Conservation (phyloP, 2,797 vertebrate species). For the Taenioides sp. region DNA sequence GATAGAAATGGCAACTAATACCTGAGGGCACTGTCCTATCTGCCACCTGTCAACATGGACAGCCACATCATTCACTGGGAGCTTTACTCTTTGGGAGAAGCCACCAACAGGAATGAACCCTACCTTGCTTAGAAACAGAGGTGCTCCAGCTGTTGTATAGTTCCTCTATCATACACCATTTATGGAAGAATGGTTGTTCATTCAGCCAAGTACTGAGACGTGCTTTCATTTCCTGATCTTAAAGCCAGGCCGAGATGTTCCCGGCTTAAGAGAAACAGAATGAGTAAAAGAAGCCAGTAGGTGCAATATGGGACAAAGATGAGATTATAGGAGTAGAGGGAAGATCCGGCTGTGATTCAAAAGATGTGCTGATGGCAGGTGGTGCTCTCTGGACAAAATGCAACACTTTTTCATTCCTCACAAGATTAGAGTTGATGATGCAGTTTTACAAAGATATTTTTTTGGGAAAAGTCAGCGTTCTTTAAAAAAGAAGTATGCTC, state of each 20-base stretch:
- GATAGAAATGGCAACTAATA: constrained; percentile 90
- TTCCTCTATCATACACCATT: constrained; percentile 69
- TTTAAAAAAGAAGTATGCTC: background rate
- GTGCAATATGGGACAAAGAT: constrained; percentile 64
- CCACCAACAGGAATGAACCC: constrained; percentile 71
- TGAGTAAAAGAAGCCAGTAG: constrained; percentile 69
- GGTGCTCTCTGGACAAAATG: constrained; percentile 29
- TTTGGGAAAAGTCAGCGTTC: background rate
- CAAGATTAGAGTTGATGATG: constrained; percentile 36
- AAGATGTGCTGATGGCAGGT: constrained; percentile 66
- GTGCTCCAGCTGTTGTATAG: constrained; percentile 67
- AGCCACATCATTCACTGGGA: constrained; percentile 82
- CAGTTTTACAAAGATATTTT: constrained; percentile 30
- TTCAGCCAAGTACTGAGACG: constrained; percentile 56
- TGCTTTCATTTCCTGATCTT: constrained; percentile 76
- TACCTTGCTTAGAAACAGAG: constrained; percentile 55
- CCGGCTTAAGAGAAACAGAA: constrained; percentile 69
- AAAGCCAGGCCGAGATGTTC: constrained; percentile 71
- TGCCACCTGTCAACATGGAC: constrained; percentile 89
- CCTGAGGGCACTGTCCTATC: constrained; percentile 87
- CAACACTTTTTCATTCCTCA: constrained; percentile 19
- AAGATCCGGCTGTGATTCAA: constrained; percentile 64
- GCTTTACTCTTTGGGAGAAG: constrained; percentile 73
- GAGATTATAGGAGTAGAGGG: constrained; percentile 63
- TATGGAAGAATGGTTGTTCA: constrained; percentile 66